phyloP scores from a whole-genome alignment of 2,888 invertebrate genomes.

The Chrysolina americana region DNA sequence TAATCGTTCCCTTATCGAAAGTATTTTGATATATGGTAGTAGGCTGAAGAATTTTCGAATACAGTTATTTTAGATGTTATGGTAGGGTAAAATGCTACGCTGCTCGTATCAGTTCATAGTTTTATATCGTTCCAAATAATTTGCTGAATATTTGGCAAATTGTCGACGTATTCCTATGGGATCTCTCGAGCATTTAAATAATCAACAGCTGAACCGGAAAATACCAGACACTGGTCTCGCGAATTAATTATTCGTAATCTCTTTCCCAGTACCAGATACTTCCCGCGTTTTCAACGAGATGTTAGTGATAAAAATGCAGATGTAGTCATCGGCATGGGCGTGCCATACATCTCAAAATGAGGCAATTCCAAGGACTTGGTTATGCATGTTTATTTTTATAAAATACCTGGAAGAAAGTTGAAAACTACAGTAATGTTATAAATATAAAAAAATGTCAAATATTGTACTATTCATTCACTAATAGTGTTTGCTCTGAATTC shows the following conservation, averaged over 20 bases:
- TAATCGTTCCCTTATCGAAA: neutral
- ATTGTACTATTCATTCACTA: neutral
- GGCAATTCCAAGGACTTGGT: no score
- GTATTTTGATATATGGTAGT: neutral
- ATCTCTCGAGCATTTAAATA: neutral
- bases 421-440: neutral
- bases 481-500: no score
- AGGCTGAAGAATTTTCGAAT: no score
- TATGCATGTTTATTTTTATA: no score
- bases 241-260: slow-evolving; percentile 23
- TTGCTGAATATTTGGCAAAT: no score
- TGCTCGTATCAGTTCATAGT: no score
- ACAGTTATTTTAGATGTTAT: no score
- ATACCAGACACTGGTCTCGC: slow-evolving; percentile 9
- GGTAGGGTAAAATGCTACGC: no score
- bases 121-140: no score
- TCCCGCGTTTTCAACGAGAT: slow-evolving; percentile 17
- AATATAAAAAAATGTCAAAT: neutral
- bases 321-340: slow-evolving; percentile 10
- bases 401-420: no score
- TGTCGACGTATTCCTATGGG: neutral
- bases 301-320: slow-evolving; percentile 16
- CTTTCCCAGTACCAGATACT: slow-evolving; percentile 11
- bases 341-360: neutral
- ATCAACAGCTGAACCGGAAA: slow-evolving; percentile 20